Base-by-base conservation (phyloP, 1,140 invertebrate species). In the Zeugodacus cucurbitae region DNA sequence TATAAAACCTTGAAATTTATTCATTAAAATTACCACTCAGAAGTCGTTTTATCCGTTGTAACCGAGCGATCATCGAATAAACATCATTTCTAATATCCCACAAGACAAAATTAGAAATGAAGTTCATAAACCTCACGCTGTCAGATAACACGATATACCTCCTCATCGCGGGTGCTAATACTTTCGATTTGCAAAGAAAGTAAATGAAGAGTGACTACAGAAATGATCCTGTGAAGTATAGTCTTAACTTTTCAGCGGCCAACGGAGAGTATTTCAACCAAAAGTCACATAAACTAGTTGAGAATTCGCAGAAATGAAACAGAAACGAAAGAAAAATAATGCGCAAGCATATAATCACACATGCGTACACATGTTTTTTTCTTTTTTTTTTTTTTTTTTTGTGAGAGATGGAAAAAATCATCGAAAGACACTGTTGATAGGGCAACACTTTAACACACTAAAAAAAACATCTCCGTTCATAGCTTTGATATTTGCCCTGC, bases 181-280 rank as follows among this genome's bases (percentile, higher is more conserved):
- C 88, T 90, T 90, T 90, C 90, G 88, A 14, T 88, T 91, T 88
- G 89, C 90, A 90, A 44, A 90, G 90, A 91, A 89, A 91, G 90
- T 89, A 91, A 90, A 89, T 89, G 91, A 91, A 92, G 90, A 92
- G 91, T 92, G 89, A 92, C 91, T 92, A 92, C 91, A 92, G 91
- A 92, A 92, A 92, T 92, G 91, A 92, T 92, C 91, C 91, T 91
- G 91, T 92, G 91, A 92, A 92, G 91, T 92, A 92, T 92, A 92
- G 91, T 92, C 91, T 92, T 92, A 91, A 91, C 2, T 89, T 62
- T 58, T 74, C 44, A 44, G 3, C 3, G n/a, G n/a, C n/a, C n/a
- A n/a, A n/a, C n/a, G n/a, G n/a, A n/a, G n/a, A n/a, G n/a, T n/a
- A n/a, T n/a, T n/a, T n/a, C n/a, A n/a, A n/a, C n/a, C n/a, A n/a